Base-by-base conservation (phyloP, 35 echinoderm and acorn worm genomes). In the Lytechinus pictus region DNA sequence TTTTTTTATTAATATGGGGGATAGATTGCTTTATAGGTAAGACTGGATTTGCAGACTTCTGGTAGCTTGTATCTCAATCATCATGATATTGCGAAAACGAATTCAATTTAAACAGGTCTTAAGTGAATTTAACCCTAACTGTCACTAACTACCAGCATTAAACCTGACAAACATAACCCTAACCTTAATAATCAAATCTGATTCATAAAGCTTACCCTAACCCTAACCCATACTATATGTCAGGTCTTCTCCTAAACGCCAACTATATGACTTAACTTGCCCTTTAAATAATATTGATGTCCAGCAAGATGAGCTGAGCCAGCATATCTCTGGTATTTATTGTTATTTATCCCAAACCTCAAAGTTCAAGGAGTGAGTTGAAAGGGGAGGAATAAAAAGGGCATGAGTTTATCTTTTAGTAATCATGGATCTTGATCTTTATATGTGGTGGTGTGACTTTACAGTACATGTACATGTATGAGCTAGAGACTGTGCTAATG, bases 291-390 rank as follows among this genome's bases (percentile, higher is more conserved):
- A 44, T 44, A 44, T 44, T 44, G 33, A 44, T 79, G 66, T 79
- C 4, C 66, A 3, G 66, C 3, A 79, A 79, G 66, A 79, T 79
- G 66, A 79, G 66, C 66, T 79, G 19, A 79, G 19, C 3, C n/a
- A 79, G 66, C 66, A 79, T 79, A 79, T 14, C 16, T 79, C 6
- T 79, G 19, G n/a, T 79, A 6, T 24, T 79, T 79, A 79, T 79
- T 79, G 66, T 24, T 6, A 79, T 79, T 79, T 16, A 79, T 79
- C 66, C 66, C 19, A 79, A 79, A 79, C 66, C 4, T 79, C 66
- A 79, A 79, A 79, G 66, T 79, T 79, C 66, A 79, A 79, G 66
- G 66, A 79, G 66, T 79, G 66, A 79, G 66, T 24, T 79, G 16
- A 79, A 79, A 79, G 6, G n/a, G 66, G 16, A 10, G 10, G 57